These are phyloP conservation scores for Oscheius sp. DNA, from an alignment of 2,888 invertebrate species.

Conservation along the genomic window DNA sequence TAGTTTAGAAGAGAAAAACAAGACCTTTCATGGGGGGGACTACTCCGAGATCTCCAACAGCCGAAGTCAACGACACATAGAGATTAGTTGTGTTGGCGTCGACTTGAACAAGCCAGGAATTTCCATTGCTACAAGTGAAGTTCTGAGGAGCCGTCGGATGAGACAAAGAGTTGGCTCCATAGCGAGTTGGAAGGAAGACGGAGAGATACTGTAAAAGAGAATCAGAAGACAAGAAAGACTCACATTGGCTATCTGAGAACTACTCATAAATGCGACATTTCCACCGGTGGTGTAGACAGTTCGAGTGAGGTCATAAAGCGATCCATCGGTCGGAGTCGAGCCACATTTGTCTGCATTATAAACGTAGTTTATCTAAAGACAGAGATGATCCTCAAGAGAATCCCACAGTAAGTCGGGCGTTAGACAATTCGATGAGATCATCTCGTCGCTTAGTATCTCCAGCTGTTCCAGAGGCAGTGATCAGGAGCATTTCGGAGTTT, in stretches of 20 bases:
- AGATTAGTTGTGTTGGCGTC: slow-evolving; percentile 48
- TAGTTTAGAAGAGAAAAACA: not conserved
- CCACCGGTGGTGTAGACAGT: slow-evolving; percentile 50
- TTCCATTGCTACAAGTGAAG: slow-evolving; percentile 34
- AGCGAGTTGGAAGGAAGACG: slow-evolving; percentile 47
- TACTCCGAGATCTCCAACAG: slow-evolving; percentile 37
- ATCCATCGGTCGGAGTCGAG: slow-evolving; percentile 22
- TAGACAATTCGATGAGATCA: slow-evolving; percentile 29
- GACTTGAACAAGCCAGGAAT: slow-evolving; percentile 44
- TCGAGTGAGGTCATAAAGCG: slow-evolving; percentile 37
- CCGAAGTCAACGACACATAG: slow-evolving; percentile 45
- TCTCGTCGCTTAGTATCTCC: slow-evolving; percentile 29
- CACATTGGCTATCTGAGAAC: slow-evolving; percentile 3
- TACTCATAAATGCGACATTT: slow-evolving; percentile 45
- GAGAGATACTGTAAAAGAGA: slow-evolving; percentile 35
- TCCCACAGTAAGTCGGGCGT: not conserved
- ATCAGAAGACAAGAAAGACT: not conserved
- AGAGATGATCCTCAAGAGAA: not conserved
- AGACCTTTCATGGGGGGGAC: slow-evolving; percentile 36
- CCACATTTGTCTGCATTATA: slow-evolving; percentile 29
- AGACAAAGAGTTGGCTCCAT: slow-evolving; percentile 41
- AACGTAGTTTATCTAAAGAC: slow-evolving; percentile 9
- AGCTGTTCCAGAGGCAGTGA: slow-evolving; percentile 42
- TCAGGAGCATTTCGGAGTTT: slow-evolving; percentile 41
- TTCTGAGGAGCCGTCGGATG: slow-evolving; percentile 45